Conservation (phyloP, 2,888 invertebrate genomes). For the Tromatobia lineatoria region DNA sequence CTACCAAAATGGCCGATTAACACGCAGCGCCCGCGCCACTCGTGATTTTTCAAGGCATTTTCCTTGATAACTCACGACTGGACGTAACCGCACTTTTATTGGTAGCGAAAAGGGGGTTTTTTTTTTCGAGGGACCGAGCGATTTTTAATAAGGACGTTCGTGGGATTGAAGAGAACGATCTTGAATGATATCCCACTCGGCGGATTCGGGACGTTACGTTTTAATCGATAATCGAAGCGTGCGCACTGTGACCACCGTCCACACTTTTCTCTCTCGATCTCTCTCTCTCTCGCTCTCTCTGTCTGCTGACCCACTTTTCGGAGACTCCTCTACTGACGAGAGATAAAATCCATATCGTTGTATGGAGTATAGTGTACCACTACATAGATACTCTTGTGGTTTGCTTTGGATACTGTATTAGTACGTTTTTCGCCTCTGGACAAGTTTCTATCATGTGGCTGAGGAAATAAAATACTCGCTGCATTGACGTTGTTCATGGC, state of each 20-base stretch:
- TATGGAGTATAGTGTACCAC: constrained; percentile 5
- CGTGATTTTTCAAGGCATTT: constrained; percentile 74
- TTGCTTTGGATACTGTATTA: background rate
- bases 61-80: constrained; percentile 31
- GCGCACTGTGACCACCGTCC: constrained; percentile 78
- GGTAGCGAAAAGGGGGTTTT: background rate
- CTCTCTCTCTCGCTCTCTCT: too few relatives aligned
- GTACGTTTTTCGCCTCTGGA: background rate
- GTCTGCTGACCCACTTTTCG: constrained; percentile 69
- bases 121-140: too few relatives aligned
- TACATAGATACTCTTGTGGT: background rate
- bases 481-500: background rate
- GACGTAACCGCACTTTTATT: constrained; percentile 5
- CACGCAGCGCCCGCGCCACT: constrained; percentile 58
- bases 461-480: too few relatives aligned
- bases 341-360: constrained; percentile 82
- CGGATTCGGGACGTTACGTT: constrained; percentile 73
- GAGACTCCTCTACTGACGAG: constrained; percentile 35
- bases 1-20: constrained; percentile 80
- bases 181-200: constrained; percentile 65
- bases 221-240: constrained; percentile 84
- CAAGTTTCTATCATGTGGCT: background rate
- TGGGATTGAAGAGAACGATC: background rate
- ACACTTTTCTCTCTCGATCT: too few relatives aligned
- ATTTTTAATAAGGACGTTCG: background rate